These are phyloP conservation scores for Brachymystax lenok DNA, from an alignment of 2,797 vertebrate genomes.

Conservation along the genomic window DNA sequence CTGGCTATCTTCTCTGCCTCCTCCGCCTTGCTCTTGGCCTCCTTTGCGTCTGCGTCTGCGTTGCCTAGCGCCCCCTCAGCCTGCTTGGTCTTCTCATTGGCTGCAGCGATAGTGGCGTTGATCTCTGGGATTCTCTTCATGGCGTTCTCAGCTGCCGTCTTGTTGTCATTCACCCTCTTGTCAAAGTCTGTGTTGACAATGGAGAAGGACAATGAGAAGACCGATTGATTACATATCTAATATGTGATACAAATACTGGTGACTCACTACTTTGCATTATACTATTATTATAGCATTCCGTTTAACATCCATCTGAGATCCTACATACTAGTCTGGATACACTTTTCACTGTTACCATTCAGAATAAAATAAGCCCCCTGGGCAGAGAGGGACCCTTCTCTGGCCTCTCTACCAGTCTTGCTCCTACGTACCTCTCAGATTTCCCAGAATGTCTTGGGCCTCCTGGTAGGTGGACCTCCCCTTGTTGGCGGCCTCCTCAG, in stretches of 20 bases:
- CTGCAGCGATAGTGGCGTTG: constrained; percentile 84
- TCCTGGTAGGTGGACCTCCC: constrained; percentile 87
- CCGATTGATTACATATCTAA: no score
- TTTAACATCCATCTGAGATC: no score
- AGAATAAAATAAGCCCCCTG: background rate
- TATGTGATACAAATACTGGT: no score
- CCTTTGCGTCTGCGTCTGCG: constrained; percentile 82
- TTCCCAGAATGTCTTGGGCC: constrained; percentile 88
- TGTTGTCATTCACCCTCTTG: constrained; percentile 93
- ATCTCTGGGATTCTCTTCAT: constrained; percentile 89
- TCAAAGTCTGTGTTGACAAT: constrained; percentile 85
- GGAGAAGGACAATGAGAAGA: background rate
- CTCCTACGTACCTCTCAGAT: constrained; percentile 83
- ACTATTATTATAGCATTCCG: no score
- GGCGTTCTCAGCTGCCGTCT: constrained; percentile 92
- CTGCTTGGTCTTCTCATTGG: constrained; percentile 88
- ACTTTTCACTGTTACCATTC: background rate
- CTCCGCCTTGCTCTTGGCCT: constrained; percentile 88
- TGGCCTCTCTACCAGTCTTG: background rate
- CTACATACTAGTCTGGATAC: background rate
- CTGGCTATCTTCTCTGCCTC: constrained; percentile 88
- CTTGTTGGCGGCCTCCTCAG: constrained; percentile 91
- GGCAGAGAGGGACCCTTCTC: background rate
- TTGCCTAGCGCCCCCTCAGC: constrained; percentile 86
- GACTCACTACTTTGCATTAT: no score